These are phyloP conservation scores for Parambassis ranga DNA, from an alignment of 2,797 vertebrate species.

Conservation along the genomic window DNA sequence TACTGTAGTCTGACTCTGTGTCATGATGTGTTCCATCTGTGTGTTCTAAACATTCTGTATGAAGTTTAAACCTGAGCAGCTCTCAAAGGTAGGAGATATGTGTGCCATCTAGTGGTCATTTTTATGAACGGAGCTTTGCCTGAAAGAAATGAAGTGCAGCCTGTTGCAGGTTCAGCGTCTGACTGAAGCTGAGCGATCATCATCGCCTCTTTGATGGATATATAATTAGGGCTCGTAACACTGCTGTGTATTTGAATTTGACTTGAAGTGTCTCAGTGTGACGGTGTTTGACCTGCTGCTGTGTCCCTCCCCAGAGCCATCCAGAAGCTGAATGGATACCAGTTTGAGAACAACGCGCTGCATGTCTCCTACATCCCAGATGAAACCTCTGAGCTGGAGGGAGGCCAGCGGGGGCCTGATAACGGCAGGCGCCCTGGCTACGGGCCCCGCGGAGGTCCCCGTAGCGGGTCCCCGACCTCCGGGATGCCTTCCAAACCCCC, in stretches of 20 bases:
- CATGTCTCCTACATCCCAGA: slow-evolving; percentile 95
- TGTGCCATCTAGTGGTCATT: slow-evolving; percentile 47
- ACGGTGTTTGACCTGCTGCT: not conserved
- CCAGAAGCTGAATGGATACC: slow-evolving; percentile 94
- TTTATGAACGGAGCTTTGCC: too few relatives aligned
- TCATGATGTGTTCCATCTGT: too few relatives aligned
- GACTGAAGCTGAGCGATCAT: too few relatives aligned
- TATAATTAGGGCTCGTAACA: too few relatives aligned
- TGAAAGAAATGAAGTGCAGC: too few relatives aligned
- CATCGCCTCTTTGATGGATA: too few relatives aligned
- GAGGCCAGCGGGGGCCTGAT: slow-evolving; percentile 82
- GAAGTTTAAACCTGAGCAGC: too few relatives aligned
- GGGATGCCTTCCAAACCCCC: slow-evolving; percentile 85
- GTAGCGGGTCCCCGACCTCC: slow-evolving; percentile 84
- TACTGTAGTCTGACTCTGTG: not conserved
- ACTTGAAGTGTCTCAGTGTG: too few relatives aligned
- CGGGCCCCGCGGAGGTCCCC: slow-evolving; percentile 78
- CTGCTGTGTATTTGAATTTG: too few relatives aligned
- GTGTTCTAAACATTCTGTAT: too few relatives aligned
- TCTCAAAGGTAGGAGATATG: too few relatives aligned
- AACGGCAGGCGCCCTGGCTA: slow-evolving; percentile 86
- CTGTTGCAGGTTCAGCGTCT: too few relatives aligned
- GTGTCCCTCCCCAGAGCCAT: slow-evolving; percentile 82
- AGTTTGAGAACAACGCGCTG: slow-evolving; percentile 90
- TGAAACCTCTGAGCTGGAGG: slow-evolving; percentile 82